phyloP scores from a whole-genome alignment of 2,113 vertebrate species.

The Phaethornis superciliosus region DNA sequence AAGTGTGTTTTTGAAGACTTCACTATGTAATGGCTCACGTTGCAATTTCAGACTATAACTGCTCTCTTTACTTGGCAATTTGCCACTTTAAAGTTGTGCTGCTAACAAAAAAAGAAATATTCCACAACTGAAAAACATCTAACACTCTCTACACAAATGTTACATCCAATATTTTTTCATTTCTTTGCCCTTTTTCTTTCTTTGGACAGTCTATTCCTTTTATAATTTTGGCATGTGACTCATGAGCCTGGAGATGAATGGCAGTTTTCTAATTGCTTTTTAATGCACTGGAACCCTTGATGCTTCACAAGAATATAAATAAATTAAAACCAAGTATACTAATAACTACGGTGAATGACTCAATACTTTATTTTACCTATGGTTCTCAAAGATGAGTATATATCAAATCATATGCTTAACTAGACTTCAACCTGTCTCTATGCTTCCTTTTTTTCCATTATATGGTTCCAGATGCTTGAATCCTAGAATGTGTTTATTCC shows the following conservation, averaged over 20 bases:
- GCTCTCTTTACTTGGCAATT: background rate
- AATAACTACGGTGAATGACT: background rate
- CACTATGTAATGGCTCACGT: background rate
- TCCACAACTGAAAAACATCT: background rate
- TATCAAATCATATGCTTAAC: background rate
- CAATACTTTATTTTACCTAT: background rate
- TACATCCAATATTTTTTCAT: background rate
- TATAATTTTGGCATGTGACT: background rate
- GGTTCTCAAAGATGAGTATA: background rate
- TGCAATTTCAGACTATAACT: background rate
- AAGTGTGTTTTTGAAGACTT: background rate
- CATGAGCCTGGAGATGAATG: background rate
- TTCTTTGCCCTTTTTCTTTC: too few relatives aligned
- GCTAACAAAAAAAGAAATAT: background rate
- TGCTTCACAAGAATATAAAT: background rate
- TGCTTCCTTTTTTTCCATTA: background rate
- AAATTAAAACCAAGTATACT: background rate
- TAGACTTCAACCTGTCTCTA: background rate
- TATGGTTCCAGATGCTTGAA: background rate
- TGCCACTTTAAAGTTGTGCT: background rate
- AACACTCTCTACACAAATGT: background rate
- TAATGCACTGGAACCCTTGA: background rate
- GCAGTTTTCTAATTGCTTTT: background rate
- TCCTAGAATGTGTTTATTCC: background rate
- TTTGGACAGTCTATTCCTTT: background rate